Conservation (phyloP, 2,888 invertebrate species). For the Gandaritis pyraliata region DNA sequence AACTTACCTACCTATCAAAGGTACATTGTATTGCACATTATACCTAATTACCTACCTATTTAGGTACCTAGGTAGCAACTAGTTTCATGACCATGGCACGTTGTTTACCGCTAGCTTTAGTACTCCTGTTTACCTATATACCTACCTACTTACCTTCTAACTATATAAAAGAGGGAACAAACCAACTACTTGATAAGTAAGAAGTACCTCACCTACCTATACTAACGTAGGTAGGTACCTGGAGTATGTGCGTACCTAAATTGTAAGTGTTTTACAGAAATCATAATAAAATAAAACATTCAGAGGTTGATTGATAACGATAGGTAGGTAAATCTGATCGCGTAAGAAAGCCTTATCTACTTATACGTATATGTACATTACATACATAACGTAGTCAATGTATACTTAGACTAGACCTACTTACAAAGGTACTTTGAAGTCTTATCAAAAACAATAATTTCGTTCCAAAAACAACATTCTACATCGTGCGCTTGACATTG, state of each 20-base stretch:
- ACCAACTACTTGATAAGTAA: no score
- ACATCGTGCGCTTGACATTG: conserved; percentile 58
- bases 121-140: neutral
- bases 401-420: conserved; percentile 1
- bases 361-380: neutral
- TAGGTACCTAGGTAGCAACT: no score
- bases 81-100: no score
- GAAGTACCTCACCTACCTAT: no score
- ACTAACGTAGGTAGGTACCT: neutral
- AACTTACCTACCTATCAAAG: no score
- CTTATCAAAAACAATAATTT: conserved; percentile 69
- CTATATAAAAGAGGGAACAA: no score
- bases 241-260: no score
- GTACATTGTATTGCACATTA: no score
- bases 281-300: conserved; percentile 38
- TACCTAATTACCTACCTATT: no score
- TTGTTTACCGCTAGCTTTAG: no score
- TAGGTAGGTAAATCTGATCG: conserved; percentile 45
- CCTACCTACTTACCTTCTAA: neutral
- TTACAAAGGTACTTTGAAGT: conserved; percentile 53
- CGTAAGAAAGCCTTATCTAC: conserved; percentile 15
- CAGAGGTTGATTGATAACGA: conserved; percentile 42
- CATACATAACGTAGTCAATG: no score
- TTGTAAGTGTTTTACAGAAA: neutral
- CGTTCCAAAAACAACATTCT: conserved; percentile 64